These are phyloP conservation scores for Caenorhabditis auriculariae DNA, from an alignment of 2,888 invertebrate genomes.

Conservation along the genomic window DNA sequence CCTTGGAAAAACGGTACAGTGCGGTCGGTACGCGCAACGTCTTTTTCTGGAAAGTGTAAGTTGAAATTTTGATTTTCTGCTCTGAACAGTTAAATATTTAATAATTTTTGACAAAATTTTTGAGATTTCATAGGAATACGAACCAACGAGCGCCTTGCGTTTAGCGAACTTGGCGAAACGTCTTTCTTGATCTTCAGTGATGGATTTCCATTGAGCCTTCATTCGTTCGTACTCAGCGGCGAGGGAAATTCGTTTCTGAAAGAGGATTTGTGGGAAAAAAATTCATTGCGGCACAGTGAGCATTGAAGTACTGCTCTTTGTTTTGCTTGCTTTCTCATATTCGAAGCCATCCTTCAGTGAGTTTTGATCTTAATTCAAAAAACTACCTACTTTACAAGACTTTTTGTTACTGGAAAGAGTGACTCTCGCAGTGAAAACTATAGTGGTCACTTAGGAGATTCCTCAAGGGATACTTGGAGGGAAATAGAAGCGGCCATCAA, in stretches of 20 bases:
- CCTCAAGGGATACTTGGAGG: too few relatives aligned
- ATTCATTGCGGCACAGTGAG: too few relatives aligned
- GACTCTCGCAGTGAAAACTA: too few relatives aligned
- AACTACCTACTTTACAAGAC: too few relatives aligned
- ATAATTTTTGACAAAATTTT: neutral
- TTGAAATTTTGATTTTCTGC: neutral
- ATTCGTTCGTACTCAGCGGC: constrained; percentile 66
- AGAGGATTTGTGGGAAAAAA: neutral
- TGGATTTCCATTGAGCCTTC: constrained; percentile 94
- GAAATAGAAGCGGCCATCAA: too few relatives aligned
- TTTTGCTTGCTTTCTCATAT: too few relatives aligned
- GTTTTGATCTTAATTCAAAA: too few relatives aligned
- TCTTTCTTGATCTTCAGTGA: constrained; percentile 82
- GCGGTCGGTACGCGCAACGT: constrained; percentile 92
- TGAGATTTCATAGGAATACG: constrained; percentile 11
- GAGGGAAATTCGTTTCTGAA: constrained; percentile 72
- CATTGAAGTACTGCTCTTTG: too few relatives aligned
- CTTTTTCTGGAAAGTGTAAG: constrained; percentile 76
- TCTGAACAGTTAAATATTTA: too few relatives aligned
- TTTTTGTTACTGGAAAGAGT: too few relatives aligned
- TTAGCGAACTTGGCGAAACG: constrained; percentile 86
- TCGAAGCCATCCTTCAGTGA: too few relatives aligned
- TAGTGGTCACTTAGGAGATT: too few relatives aligned
- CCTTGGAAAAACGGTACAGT: constrained; percentile 88
- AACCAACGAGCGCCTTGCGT: constrained; percentile 83